Evolutionary conservation across 2,113 vertebrate species (phyloP).

Genomic region (Cyprinodon brontotheroides): DNA sequence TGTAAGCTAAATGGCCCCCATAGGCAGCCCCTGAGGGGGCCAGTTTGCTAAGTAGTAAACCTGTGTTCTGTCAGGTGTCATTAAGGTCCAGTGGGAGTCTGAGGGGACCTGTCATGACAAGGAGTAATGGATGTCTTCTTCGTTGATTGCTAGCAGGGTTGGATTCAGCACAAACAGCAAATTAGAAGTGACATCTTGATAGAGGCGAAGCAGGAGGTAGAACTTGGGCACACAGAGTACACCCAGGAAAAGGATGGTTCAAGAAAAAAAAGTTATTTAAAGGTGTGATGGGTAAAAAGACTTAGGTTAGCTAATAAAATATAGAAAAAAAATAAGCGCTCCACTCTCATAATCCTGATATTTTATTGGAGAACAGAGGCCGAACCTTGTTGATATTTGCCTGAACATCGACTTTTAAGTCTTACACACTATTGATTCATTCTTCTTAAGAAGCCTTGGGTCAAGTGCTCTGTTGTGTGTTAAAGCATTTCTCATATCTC

Average conservation of each 20-base stretch:
- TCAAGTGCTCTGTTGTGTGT: slow-evolving; percentile 7
- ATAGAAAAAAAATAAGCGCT: slow-evolving; percentile 14
- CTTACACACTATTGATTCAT: background rate
- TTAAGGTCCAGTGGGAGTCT: slow-evolving; percentile 68
- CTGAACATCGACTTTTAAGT: slow-evolving; percentile 7
- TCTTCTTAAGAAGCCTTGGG: slow-evolving; percentile 18
- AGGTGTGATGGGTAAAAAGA: slow-evolving; percentile 31
- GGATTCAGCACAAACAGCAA: slow-evolving; percentile 79
- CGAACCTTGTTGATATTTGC: slow-evolving; percentile 22
- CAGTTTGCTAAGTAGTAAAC: slow-evolving; percentile 76
- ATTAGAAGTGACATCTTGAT: slow-evolving; percentile 78
- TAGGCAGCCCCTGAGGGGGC: slow-evolving; percentile 54
- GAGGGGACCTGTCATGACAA: slow-evolving; percentile 70
- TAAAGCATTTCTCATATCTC: background rate
- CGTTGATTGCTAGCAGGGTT: slow-evolving; percentile 80
- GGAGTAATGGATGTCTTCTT: slow-evolving; percentile 75
- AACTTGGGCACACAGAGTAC: slow-evolving; percentile 65
- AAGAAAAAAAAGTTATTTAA: slow-evolving; percentile 27
- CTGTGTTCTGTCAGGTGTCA: slow-evolving; percentile 77
- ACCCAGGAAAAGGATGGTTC: slow-evolving; percentile 18
- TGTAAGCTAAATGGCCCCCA: slow-evolving; percentile 62
- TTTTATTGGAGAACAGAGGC: background rate
- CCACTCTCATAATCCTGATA: background rate
- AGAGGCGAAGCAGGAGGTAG: slow-evolving; percentile 63
- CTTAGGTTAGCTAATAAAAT: slow-evolving; percentile 24